Evolutionary conservation across 1,140 invertebrate species (phyloP), one percentile per base, ranked within the genome.

Genomic region (Pentalonia nigronervosa): DNA sequence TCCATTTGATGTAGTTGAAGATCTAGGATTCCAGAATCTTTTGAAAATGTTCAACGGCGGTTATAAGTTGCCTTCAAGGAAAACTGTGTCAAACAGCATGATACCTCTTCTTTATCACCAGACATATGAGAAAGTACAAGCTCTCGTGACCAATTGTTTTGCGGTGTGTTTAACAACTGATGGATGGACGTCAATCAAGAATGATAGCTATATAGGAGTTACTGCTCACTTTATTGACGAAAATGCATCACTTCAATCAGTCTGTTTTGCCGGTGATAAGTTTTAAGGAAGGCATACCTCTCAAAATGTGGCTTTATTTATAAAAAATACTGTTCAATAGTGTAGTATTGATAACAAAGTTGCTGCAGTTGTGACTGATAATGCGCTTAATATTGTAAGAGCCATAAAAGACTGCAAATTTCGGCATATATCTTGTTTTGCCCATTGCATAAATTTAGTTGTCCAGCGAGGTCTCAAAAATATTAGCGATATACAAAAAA

Each of bases 1-100:
- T n/a, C n/a, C 67, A 81, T 81, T 81, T 81, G 11, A 34, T 81
- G 34, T 81, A 17, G 67, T 81, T 34, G 67, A 81, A 20, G 67
- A 81, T 34, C 8, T 17, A 34, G 67, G 94, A 41, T 94, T 94
- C 81, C 86, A 84, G 93, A 93, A 94, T 83, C n/a, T 81, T n/a
- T n/a, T n/a, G n/a, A n/a, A n/a, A n/a, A n/a, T n/a, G n/a, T n/a
- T n/a, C n/a, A n/a, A n/a, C n/a, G n/a, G n/a, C n/a, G n/a, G n/a
- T n/a, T n/a, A n/a, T n/a, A n/a, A n/a, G n/a, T n/a, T n/a, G n/a
- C n/a, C n/a, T n/a, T n/a, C n/a, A n/a, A n/a, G n/a, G n/a, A n/a
- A n/a, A n/a, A n/a, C n/a, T n/a, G n/a, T n/a, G n/a, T n/a, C n/a
- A n/a, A n/a, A n/a, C n/a, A n/a, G n/a, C n/a, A n/a, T n/a, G n/a